A percentile compares a stretch with the other conserved stretches of the same genome.
These are phyloP conservation scores for Tokudaia muenninki DNA, from an alignment of 2,797 vertebrate genomes.

Conservation along the genomic window DNA sequence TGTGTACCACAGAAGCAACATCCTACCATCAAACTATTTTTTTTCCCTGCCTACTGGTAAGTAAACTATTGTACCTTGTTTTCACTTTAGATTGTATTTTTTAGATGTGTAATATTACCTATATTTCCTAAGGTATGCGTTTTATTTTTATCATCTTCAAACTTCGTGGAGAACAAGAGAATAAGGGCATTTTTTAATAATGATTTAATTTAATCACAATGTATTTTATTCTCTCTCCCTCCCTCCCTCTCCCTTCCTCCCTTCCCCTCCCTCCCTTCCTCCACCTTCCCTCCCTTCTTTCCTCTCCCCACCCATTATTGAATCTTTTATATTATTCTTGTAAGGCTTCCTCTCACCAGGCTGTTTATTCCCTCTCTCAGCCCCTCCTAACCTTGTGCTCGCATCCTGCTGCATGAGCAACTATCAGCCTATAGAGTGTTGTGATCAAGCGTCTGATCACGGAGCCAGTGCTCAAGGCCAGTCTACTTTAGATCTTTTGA, in stretches of 20 bases:
- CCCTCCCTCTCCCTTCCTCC: accelerated
- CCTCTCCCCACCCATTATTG: accelerated
- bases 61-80: background rate
- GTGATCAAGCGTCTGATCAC: background rate
- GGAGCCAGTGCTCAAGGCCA: background rate
- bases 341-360: background rate
- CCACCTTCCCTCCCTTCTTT: background rate
- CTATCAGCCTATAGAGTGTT: background rate
- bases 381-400: background rate
- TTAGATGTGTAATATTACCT: conserved; percentile 13
- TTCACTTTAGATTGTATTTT: conserved; percentile 1
- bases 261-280: background rate
- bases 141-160: background rate
- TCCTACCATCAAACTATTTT: background rate
- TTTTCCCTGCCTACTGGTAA: background rate
- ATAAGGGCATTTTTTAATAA: background rate
- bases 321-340: background rate
- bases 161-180: background rate
- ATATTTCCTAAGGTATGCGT: background rate
- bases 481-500: background rate
- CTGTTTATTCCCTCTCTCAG: background rate
- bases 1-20: background rate
- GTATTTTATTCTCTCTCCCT: background rate
- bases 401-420: background rate
- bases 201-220: background rate